Conservation (phyloP, 2,113 vertebrate species). For the Suncus etruscus region DNA sequence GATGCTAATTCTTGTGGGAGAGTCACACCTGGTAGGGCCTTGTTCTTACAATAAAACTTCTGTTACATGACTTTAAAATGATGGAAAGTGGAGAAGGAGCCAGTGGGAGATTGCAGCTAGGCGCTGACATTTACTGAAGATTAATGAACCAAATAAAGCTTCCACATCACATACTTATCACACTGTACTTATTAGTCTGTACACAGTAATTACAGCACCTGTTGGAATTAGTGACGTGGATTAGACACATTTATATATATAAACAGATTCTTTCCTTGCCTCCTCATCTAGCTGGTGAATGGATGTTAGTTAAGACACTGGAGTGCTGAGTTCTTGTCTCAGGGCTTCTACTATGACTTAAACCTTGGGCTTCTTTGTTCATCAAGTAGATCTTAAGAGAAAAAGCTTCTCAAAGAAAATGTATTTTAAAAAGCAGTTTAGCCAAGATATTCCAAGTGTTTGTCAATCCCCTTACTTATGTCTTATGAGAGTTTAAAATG, state of each 20-base stretch:
- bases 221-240: not conserved
- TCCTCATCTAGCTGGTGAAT: not conserved
- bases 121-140: not conserved
- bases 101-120: not conserved
- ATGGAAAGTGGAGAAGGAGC: not conserved
- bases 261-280: fast-evolving
- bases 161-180: not conserved
- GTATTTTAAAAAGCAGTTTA: fast-evolving
- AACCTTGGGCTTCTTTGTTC: not conserved
- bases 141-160: not conserved
- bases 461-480: not conserved
- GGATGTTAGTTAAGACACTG: not conserved
- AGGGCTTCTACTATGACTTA: not conserved
- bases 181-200: not conserved
- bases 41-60: not conserved
- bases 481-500: not conserved
- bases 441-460: not conserved
- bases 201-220: not conserved
- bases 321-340: not conserved
- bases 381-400: fast-evolving
- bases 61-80: not conserved
- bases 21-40: not conserved
- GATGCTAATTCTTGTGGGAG: not conserved
- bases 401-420: not conserved
- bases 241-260: not conserved